Evolutionary conservation across 1,140 invertebrate species (phyloP).

Genomic region (Plectus sambesii): DNA sequence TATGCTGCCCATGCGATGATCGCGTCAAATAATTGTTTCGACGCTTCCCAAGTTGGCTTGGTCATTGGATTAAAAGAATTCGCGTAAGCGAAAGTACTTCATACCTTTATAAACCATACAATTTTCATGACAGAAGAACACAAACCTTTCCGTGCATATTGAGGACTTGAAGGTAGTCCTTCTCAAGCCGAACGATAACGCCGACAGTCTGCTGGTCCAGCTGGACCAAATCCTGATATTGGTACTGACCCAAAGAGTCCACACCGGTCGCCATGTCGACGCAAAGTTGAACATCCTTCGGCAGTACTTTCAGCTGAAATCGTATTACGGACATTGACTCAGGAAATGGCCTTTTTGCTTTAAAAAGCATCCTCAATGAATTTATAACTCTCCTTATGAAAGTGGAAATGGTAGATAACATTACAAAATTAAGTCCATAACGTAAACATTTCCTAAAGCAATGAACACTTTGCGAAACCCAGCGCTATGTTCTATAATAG

Average conservation of each 20-base stretch:
- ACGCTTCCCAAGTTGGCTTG: too few species aligned
- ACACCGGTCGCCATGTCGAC: conserved; percentile 94
- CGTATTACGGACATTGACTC: conserved; percentile 8
- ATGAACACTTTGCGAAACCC: too few species aligned
- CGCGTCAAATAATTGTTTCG: too few species aligned
- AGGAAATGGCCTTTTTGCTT: background rate
- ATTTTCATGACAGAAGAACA: conserved; percentile 1
- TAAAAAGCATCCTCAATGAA: background rate
- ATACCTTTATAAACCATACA: conserved; percentile 1
- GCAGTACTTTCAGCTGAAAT: conserved; percentile 54
- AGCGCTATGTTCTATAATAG: too few species aligned
- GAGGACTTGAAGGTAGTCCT: conserved; percentile 77
- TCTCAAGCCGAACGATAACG: conserved; percentile 84
- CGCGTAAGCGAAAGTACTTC: background rate
- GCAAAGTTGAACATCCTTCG: conserved; percentile 81
- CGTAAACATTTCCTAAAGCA: too few species aligned
- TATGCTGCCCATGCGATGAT: too few species aligned
- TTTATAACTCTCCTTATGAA: background rate
- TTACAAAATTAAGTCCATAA: background rate
- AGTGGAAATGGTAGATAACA: background rate
- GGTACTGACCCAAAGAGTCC: conserved; percentile 88
- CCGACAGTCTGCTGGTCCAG: conserved; percentile 83
- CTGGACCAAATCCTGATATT: conserved; percentile 93
- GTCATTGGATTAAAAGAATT: conserved; percentile 48
- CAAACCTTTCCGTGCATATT: conserved; percentile 63